These are phyloP conservation scores for Ceratina calcarata DNA, from an alignment of 1,140 invertebrate genomes.

Conservation along the genomic window DNA sequence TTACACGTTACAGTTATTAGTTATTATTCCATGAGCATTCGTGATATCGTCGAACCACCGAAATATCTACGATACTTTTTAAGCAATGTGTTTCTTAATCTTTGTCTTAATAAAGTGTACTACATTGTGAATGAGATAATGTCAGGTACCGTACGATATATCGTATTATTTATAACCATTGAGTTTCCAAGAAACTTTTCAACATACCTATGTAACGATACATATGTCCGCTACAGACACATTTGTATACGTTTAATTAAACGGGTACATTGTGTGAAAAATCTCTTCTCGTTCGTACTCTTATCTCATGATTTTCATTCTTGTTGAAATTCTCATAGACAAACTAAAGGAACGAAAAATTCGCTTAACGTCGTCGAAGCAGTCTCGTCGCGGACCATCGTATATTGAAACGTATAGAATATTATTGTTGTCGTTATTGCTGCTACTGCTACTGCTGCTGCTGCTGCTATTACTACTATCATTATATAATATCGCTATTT, in stretches of 20 bases:
- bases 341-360: too few species aligned
- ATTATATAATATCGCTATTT: slow-evolving; percentile 7
- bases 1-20: slow-evolving; percentile 17
- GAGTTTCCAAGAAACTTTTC: slow-evolving; percentile 11
- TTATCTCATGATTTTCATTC: background rate
- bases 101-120: slow-evolving; percentile 44
- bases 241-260: slow-evolving; percentile 25
- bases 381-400: too few species aligned
- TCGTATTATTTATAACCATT: slow-evolving; percentile 37
- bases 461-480: background rate
- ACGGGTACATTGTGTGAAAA: slow-evolving; percentile 1
- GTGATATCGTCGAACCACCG: slow-evolving; percentile 4
- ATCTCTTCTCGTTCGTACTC: background rate
- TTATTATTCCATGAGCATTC: slow-evolving; percentile 12
- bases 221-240: too few species aligned
- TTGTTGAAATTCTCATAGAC: too few species aligned
- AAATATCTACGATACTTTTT: slow-evolving; percentile 28
- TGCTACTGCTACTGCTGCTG: too few species aligned
- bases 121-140: slow-evolving; percentile 36
- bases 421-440: too few species aligned
- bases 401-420: slow-evolving; percentile 5
- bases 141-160: slow-evolving; percentile 23
- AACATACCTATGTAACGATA: too few species aligned
- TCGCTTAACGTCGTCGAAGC: too few species aligned
- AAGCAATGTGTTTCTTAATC: slow-evolving; percentile 33